These are phyloP conservation scores for Erannis defoliaria DNA, from an alignment of 2,888 invertebrate species.

Conservation along the genomic window DNA sequence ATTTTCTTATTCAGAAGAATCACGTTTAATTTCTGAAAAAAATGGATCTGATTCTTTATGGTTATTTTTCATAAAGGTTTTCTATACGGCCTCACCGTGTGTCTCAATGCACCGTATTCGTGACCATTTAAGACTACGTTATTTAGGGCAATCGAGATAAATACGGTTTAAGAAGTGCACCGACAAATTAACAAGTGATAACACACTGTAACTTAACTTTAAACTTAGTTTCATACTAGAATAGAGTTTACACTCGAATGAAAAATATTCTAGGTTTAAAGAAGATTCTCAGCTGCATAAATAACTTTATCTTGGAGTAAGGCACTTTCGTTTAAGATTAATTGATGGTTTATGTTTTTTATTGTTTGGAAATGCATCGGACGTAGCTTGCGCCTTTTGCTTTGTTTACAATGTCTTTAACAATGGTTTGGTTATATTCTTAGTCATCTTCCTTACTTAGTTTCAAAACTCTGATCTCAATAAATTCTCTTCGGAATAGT, in stretches of 20 bases:
- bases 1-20: no score
- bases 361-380: slow-evolving; percentile 33
- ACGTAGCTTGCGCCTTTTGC: slow-evolving; percentile 23
- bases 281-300: slow-evolving; percentile 47
- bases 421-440: no score
- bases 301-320: slow-evolving; percentile 53
- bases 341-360: slow-evolving; percentile 50
- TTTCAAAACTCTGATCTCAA: no score
- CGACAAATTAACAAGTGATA: slow-evolving; percentile 65
- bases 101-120: slow-evolving; percentile 37
- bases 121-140: slow-evolving; percentile 51
- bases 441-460: no score
- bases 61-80: neutral
- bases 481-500: no score
- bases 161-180: slow-evolving; percentile 59
- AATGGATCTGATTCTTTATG: no score
- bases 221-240: slow-evolving; percentile 28
- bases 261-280: slow-evolving; percentile 13
- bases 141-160: slow-evolving; percentile 65
- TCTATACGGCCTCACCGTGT: slow-evolving; percentile 12
- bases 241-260: slow-evolving; percentile 31
- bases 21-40: no score
- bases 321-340: slow-evolving; percentile 54
- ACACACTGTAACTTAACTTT: slow-evolving; percentile 41
- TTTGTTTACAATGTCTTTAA: slow-evolving; percentile 17